Conservation (phyloP, 2,797 vertebrate species). For the Dromococcyx pavoninus region DNA sequence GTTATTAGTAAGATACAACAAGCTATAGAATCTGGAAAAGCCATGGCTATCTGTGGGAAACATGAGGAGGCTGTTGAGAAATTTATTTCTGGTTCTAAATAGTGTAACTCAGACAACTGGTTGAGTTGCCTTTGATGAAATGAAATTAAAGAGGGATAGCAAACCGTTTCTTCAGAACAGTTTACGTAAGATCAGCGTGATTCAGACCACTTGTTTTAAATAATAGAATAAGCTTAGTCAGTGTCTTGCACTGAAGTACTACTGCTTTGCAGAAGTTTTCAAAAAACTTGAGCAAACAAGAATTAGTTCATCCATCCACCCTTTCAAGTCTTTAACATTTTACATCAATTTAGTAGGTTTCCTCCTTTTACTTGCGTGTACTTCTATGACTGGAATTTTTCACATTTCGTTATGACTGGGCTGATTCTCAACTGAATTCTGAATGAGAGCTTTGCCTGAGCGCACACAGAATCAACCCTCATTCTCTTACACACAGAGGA, state of each 20-base stretch:
- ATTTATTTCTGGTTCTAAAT: not conserved
- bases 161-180: not conserved
- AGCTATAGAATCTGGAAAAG: not conserved
- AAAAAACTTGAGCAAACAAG: not conserved
- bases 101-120: not conserved
- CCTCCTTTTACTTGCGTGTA: fast-evolving
- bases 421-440: not conserved
- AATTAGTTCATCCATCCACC: not conserved
- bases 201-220: not conserved
- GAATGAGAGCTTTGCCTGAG: not conserved
- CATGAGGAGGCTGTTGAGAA: not conserved
- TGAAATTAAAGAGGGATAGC: fast-evolving
- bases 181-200: not conserved
- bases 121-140: not conserved
- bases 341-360: not conserved
- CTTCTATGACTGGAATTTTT: not conserved
- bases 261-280: not conserved
- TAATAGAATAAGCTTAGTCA: not conserved
- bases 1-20: not conserved
- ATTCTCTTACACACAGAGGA: not conserved
- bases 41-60: not conserved
- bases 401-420: not conserved
- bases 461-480: not conserved
- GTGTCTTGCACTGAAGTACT: not conserved
- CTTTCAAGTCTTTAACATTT: not conserved